Evolutionary conservation across 2,888 invertebrate genomes (phyloP), one percentile per base, ranked within the genome.

Genomic region (Ochropacha duplaris): DNA sequence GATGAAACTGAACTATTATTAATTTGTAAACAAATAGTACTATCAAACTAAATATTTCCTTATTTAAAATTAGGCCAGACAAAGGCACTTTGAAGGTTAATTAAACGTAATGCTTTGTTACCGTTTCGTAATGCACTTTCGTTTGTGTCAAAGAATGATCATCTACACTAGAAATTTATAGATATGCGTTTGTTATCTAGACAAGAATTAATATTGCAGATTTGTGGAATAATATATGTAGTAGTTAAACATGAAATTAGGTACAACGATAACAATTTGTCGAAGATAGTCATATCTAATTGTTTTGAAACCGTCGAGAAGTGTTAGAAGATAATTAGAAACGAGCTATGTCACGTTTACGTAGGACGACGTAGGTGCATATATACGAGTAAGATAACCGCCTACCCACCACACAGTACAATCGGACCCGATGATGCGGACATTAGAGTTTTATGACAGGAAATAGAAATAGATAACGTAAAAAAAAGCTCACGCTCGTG

Each of bases 351-450:
- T 44, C 44, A 44, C 44, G 44, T 44, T 44, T 19, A 50, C 50
- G 63, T 63, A 57, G 63, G 63, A 31, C 19, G 8, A 50, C 50
- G 63, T 63, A 57, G 63, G 63, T 31, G 58, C 57, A 22, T 54
- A n/a, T 52, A n/a, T n/a, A n/a, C n/a, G n/a, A n/a, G n/a, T n/a
- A n/a, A 51, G 58, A 58, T 63, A 58, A 61, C 52, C 52, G 51
- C 63, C 63, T 55, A 60, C 63, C 34, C 60, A 49, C 63, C 52
- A 60, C 63, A 44, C 60, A 49, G 14, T 19, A 36, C 31, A 50
- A 50, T 39, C 28, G 61, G 57, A 56, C 51, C 54, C 28, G n/a
- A n/a, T 54, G 55, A 51, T 49, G 16, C 9, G 5, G 50, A 50
- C 50, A 50, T 55, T 55, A 50, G 50, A 50, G 22, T 31, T 24